Evolutionary conservation across 1,140 invertebrate genomes (phyloP).

Genomic region (Tetraneura akinire): DNA sequence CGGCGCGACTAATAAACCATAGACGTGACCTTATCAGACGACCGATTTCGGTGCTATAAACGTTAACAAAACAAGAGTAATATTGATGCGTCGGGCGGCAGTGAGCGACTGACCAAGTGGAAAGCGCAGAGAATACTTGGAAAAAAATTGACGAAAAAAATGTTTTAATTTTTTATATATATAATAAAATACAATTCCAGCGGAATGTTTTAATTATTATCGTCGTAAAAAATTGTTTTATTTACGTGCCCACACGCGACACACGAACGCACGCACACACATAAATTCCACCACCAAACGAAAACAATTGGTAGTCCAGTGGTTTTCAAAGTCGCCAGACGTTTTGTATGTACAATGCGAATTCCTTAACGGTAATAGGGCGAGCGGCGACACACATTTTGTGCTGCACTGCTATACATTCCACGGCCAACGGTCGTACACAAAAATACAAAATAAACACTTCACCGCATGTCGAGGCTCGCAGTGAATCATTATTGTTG

Average conservation of each 20-base stretch:
- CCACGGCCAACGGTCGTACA: no score
- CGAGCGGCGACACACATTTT: neutral
- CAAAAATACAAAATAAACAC: no score
- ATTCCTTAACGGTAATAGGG: neutral
- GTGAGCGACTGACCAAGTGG: neutral
- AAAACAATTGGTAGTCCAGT: conserved; percentile 41
- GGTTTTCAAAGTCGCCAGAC: conserved; percentile 3
- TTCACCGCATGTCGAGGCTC: no score
- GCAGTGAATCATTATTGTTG: no score
- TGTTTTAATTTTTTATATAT: neutral
- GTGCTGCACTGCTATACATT: neutral
- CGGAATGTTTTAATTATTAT: conserved; percentile 46
- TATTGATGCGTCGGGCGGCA: no score
- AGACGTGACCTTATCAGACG: neutral
- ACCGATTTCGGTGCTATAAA: neutral
- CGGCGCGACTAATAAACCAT: neutral
- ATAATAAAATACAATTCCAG: neutral
- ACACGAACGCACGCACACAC: neutral
- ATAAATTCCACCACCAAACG: conserved; percentile 23
- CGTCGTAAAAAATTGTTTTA: conserved; percentile 25
- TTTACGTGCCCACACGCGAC: conserved; percentile 10
- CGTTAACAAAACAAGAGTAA: neutral
- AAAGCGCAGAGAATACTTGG: neutral
- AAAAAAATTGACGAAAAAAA: neutral
- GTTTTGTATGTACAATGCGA: neutral